Evolutionary conservation across 2,888 invertebrate genomes (phyloP), one percentile per base, ranked within the genome.

Genomic region (Anodontia alba): DNA sequence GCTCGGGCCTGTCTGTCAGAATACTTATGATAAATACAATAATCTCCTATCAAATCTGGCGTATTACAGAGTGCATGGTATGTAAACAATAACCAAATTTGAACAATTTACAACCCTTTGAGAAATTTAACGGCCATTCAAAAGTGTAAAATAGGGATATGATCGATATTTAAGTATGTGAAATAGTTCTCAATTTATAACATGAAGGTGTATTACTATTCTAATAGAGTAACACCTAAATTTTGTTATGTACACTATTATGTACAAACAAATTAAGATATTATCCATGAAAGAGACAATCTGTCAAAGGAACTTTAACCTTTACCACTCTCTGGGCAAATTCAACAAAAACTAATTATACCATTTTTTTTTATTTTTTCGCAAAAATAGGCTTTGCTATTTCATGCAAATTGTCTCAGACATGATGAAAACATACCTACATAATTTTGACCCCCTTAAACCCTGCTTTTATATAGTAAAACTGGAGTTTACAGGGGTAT

Each of bases 111-210:
- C 62, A 62, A 62, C 62, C 23, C 33, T 62, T 62, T 62, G 33
- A 33, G n/a, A 62, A 62, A 62, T 20, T 33, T 62, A 62, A 62
- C 31, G 20, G 33, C 62, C 62, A 62, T 62, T 62, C 62, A 62
- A 62, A 62, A 62, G 62, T 62, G 62, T 62, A 62, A 62, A 62
- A 62, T 62, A 62, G 62, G 62, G 33, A 62, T 17, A 62, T 62
- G 62, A 62, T 62, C 62, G 33, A 62, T 62, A 62, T 33, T 62
- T 62, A 33, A 62, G 62, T 62, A 26, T 20, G 33, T 62, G 33
- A 62, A 33, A n/a, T 33, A 31, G 62, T 62, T 33, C 62, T 31
- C 12, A 26, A 57, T n/a, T 57, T 62, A 3, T 5, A 33, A 62
- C 62, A 62, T 62, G 17, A 62, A 33, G 62, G 31, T 62, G 33